These are phyloP conservation scores for Metopia argyrocephala DNA, from an alignment of 2,888 invertebrate genomes.

Conservation along the genomic window DNA sequence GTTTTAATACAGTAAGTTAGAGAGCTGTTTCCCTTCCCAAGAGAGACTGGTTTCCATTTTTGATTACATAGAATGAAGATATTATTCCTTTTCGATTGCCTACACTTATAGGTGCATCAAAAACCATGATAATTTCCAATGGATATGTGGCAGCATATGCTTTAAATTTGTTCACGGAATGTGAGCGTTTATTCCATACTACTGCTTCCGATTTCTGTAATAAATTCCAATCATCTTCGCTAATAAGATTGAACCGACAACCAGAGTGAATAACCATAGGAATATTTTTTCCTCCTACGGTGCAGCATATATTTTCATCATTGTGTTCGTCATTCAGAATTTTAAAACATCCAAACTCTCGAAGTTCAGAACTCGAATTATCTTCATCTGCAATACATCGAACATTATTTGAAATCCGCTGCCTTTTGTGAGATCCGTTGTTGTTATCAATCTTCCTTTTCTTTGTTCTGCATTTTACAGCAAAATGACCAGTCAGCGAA, in stretches of 20 bases:
- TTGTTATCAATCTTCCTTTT: constrained; percentile 24
- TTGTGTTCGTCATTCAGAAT: constrained; percentile 19
- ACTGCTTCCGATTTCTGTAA: constrained; percentile 23
- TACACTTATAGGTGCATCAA: constrained; percentile 43
- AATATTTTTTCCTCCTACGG: constrained; percentile 28
- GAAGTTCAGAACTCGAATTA: neutral
- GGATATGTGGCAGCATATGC: neutral
- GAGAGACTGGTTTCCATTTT: constrained; percentile 59
- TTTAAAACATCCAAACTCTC: constrained; percentile 45
- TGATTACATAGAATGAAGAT: constrained; percentile 55
- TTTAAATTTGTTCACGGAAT: constrained; percentile 18
- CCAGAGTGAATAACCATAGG: constrained; percentile 26
- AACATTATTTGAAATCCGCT: neutral
- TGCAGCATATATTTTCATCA: constrained; percentile 32
- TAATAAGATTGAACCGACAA: constrained; percentile 46
- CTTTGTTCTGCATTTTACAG: constrained; percentile 54
- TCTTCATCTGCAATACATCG: constrained; percentile 23
- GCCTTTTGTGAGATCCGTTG: neutral
- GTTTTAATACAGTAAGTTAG: constrained; percentile 51
- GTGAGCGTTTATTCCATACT: constrained; percentile 48
- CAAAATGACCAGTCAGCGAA: constrained; percentile 10
- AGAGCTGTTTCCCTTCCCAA: constrained; percentile 56
- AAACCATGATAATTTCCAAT: constrained; percentile 16
- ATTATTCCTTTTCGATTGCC: constrained; percentile 23
- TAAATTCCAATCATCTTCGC: constrained; percentile 40